Percentiles rank a stretch among this genome's conserved stretches.
phyloP scores from a whole-genome alignment of 2,797 vertebrate species.

The Rousettus madagascariensis region DNA sequence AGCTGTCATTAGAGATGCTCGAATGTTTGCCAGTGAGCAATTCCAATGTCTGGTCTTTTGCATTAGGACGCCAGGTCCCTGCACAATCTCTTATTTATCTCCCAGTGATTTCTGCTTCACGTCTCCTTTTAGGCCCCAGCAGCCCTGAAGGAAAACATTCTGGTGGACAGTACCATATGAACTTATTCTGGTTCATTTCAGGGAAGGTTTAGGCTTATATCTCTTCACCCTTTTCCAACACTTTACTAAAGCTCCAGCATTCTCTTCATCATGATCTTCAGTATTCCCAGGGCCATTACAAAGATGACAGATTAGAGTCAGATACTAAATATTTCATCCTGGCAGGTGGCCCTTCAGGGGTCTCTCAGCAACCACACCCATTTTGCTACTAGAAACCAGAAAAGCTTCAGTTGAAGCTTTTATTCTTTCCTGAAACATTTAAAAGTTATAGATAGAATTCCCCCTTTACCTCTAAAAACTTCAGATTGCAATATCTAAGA shows the following conservation, averaged over 20 bases:
- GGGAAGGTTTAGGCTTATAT: not conserved
- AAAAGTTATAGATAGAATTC: not conserved
- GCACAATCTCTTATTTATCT: not conserved
- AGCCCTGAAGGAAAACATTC: not conserved
- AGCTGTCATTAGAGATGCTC: not conserved
- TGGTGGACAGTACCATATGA: not conserved
- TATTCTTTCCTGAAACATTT: not conserved
- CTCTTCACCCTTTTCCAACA: not conserved
- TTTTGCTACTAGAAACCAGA: not conserved
- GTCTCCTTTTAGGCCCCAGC: not conserved
- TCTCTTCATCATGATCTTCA: constrained; percentile 14
- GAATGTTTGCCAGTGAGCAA: not conserved
- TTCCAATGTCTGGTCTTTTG: not conserved
- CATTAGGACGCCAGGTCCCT: not conserved
- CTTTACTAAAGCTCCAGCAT: not conserved
- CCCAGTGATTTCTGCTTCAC: not conserved
- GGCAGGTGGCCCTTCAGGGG: not conserved
- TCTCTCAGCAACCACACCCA: not conserved
- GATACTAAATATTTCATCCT: not conserved
- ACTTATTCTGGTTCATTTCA: not conserved
- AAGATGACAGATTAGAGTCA: not conserved
- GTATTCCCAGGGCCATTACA: not conserved
- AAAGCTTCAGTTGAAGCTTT: not conserved
- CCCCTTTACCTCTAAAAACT: not conserved
- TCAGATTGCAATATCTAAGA: not conserved